phyloP scores from a whole-genome alignment of 2,797 vertebrate species.

The Myotis daubentonii region DNA sequence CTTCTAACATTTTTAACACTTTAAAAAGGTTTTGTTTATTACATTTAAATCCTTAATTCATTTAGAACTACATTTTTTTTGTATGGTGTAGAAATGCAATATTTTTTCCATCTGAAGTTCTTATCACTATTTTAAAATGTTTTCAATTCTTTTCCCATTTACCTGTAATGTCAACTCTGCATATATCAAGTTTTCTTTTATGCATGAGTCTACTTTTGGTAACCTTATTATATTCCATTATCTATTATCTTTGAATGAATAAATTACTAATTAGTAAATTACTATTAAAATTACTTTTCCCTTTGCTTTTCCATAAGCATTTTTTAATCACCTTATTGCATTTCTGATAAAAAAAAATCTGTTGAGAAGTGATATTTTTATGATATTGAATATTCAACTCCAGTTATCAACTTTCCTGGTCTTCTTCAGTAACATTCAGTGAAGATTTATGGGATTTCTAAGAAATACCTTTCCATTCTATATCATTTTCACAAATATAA shows the following conservation, averaged over 20 bases:
- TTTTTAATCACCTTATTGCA: background rate
- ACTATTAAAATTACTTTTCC: background rate
- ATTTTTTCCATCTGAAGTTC: background rate
- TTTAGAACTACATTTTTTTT: background rate
- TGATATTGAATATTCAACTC: background rate
- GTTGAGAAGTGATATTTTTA: slow-evolving; percentile 35
- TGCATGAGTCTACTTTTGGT: background rate
- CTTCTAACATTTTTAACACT: background rate
- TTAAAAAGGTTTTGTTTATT: background rate
- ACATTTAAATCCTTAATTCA: background rate
- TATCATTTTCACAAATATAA: background rate
- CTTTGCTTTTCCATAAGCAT: background rate
- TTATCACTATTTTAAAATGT: background rate
- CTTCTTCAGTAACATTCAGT: background rate
- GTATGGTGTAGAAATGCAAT: background rate
- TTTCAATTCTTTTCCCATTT: background rate
- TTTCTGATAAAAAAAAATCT: background rate
- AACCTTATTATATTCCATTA: background rate
- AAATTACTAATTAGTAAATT: slow-evolving; percentile 1
- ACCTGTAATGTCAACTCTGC: background rate
- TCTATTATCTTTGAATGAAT: background rate
- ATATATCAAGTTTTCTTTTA: background rate
- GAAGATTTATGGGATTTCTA: slow-evolving; percentile 2
- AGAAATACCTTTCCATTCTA: background rate
- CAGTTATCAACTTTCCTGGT: background rate